Percentiles rank a stretch among this genome's conserved stretches.
These are phyloP conservation scores for Porites rus DNA, from an alignment of 92 coral and sea anemone species.

Conservation along the genomic window DNA sequence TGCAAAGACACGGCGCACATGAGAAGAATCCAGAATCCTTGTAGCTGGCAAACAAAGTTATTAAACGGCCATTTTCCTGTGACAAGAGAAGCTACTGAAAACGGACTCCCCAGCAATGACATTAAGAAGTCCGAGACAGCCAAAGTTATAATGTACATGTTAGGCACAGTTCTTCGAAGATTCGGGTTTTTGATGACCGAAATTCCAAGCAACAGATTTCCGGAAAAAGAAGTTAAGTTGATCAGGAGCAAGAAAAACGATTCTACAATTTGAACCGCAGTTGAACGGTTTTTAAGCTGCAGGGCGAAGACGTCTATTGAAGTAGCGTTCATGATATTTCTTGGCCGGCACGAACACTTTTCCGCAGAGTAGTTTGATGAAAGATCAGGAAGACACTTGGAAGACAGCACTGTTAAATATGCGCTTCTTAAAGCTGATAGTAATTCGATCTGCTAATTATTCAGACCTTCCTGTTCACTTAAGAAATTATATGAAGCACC, in stretches of 20 bases:
- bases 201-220: conserved; percentile 73
- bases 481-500: not conserved
- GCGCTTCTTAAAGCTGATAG: not conserved
- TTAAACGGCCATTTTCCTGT: conserved; percentile 67
- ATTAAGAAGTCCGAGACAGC: conserved; percentile 80
- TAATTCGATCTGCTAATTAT: not conserved
- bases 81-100: conserved; percentile 55
- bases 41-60: conserved; percentile 69
- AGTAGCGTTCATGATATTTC: conserved; percentile 16
- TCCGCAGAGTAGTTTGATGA: not conserved
- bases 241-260: conserved; percentile 70
- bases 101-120: conserved; percentile 73
- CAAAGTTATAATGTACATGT: conserved; percentile 76
- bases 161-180: conserved; percentile 73
- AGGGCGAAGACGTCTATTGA: conserved; percentile 28
- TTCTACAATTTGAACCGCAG: conserved; percentile 39
- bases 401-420: not conserved
- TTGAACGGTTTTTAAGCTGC: conserved; percentile 27
- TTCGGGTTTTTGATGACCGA: conserved; percentile 69
- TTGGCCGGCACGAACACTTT: not conserved
- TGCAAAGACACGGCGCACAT: conserved; percentile 81
- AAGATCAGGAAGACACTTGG: not conserved
- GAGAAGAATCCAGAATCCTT: conserved; percentile 79
- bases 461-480: not conserved
- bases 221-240: conserved; percentile 61